Evolutionary conservation across 2,113 vertebrate genomes (phyloP).

Genomic region (Hyla sarda): DNA sequence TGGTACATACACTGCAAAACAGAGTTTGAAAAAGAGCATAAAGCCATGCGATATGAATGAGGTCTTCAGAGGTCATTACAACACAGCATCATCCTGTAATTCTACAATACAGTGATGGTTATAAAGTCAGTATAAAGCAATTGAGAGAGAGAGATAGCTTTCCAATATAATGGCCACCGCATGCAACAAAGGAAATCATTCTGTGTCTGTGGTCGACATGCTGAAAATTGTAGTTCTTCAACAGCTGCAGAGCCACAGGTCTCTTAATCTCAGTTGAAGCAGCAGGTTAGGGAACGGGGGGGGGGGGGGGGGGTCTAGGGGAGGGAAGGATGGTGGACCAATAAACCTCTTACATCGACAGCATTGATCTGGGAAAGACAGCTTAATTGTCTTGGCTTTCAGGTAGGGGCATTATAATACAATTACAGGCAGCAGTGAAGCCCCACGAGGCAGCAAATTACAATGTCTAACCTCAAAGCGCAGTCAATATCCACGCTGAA

Average conservation of each 20-base stretch:
- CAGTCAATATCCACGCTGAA: slow-evolving; percentile 40
- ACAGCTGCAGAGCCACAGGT: background rate
- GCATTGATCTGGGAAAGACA: slow-evolving; percentile 33
- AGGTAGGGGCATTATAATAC: slow-evolving; percentile 55
- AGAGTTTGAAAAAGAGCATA: too few relatives aligned
- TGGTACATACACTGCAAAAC: too few relatives aligned
- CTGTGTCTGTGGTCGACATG: background rate
- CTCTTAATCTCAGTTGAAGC: background rate
- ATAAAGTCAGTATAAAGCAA: too few relatives aligned
- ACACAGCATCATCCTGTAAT: too few relatives aligned
- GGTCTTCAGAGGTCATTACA: too few relatives aligned
- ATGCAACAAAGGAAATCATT: too few relatives aligned
- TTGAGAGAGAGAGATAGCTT: too few relatives aligned
- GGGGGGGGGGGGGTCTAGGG: background rate
- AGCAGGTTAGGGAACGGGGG: background rate
- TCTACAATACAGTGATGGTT: too few relatives aligned
- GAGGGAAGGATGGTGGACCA: background rate
- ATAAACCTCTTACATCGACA: slow-evolving; percentile 44
- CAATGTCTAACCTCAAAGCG: slow-evolving; percentile 40
- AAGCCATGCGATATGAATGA: too few relatives aligned
- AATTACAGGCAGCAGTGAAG: slow-evolving; percentile 46
- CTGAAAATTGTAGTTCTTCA: slow-evolving; percentile 2
- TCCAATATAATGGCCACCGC: too few relatives aligned
- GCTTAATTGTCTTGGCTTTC: slow-evolving; percentile 43
- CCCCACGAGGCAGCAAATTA: slow-evolving; percentile 46